Base-by-base conservation (phyloP, 35 echinoderm and acorn worm genomes). In the Chiridota heheva region DNA sequence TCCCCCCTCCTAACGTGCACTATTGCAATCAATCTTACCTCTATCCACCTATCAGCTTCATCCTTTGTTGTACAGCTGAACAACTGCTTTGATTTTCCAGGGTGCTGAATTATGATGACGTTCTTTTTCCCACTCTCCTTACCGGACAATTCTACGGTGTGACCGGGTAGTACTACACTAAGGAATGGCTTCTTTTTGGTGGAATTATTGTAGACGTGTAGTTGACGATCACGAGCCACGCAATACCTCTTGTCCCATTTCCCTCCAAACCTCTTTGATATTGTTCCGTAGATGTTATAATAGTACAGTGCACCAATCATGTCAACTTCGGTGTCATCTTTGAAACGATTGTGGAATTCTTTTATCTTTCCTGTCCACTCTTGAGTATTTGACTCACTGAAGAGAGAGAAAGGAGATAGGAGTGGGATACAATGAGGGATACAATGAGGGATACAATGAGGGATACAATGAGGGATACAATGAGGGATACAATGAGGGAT, bases 231-330 rank as follows among this genome's bases (percentile, higher is more conserved):
- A 39, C 42, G 42, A n/a, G 70, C 83, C 49, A 86, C 40, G 39
- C 83, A 86, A 58, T 86, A 86, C 26, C 42, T 60, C 59, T 86
- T 86, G 6, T 49, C 69, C 83, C 83, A 86, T 58, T 86, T 58
- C 28, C 31, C 56, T 7, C 74, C 35, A 15, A 28, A 27, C n/a
- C 32, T 63, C 34, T 44, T 76, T 42, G 45, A 60, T 38, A 82
- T 26, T 13, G 83, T 86, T 20, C 41, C 40, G 1, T n/a, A 55
- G 30, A 44, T 61, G 34, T 44, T 62, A 15, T 35, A 63, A 42
- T 27, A 63, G 70, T 44, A 86, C 15, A 86, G 70, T 43, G 63
- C 57, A 6, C 83, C 83, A 7, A 86, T 72, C 53, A 75, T 72
- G 57, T 86, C 83, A 16, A 86, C 71, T 30, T 76, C 58, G 2